Base-by-base conservation (phyloP, 30 jellyfish, hydroid and myxozoan genomes). In the Hydractinia symbiolongicarpus region DNA sequence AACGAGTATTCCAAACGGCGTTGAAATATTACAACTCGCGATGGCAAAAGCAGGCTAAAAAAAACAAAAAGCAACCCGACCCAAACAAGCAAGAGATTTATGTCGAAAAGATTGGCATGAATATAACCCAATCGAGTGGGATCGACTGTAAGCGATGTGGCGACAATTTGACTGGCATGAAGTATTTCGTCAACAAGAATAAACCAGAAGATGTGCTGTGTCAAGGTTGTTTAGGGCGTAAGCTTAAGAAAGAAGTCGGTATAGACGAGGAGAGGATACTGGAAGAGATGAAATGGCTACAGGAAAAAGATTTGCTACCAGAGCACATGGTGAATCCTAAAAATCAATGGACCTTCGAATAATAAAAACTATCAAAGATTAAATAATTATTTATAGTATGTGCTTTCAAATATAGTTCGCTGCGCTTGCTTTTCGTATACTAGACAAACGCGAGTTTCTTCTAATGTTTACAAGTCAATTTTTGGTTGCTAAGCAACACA, bases 61-160 rank as follows among this genome's bases (percentile, higher is more conserved):
- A 53, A 6, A 75, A 75, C 15, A 75, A 75, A 77, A 75, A 78
- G 20, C 64, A 57, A 40, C 64, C 14, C 1, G 64, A n/a, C 11
- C 83, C 84, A 55, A 14, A 2, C 52, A 61, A 78, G 11, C 86
- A 78, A 61, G 86, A 55, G 21, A 61, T 78, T 56, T 78, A 8
- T 54, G 83, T 56, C 5, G 84, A 78, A 61, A 57, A 61, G 17
- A 58, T 78, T n/a, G 52, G 50, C 69, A 21, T 78, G 55, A 62
- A 49, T 21, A 6, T n/a, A 44, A 13, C 30, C 19, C 69, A 40
- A 14, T 16, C 16, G 9, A 58, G 19, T 3, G 19, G 15, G 16
- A 78, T 78, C 16, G 69, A 44, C 44, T 78, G 86, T 6, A 50
- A 51, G 30, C 7, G 49, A 7, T 78, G 86, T 53, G 4, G 51